phyloP scores from a whole-genome alignment of 1,140 invertebrate genomes.

The Heterodera carotae region DNA sequence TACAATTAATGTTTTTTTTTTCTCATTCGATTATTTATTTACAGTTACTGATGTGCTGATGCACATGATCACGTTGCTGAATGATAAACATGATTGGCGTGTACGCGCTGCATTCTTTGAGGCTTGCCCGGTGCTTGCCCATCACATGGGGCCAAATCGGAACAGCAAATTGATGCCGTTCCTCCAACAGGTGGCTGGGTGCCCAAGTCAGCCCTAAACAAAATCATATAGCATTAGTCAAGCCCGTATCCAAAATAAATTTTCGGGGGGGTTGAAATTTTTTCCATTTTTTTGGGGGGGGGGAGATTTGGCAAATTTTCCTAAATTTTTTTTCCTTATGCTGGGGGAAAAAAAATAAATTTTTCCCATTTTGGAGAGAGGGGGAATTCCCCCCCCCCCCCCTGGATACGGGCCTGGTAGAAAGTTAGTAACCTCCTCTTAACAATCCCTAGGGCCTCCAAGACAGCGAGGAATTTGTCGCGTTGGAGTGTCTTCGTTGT shows the following conservation, averaged over 20 bases:
- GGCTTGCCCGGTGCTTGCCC: constrained; percentile 44
- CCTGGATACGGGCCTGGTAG: no score
- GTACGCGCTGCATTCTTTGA: constrained; percentile 48
- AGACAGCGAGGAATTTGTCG: constrained; percentile 53
- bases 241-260: no score
- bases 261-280: no score
- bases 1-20: not conserved
- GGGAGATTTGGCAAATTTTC: no score
- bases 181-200: constrained; percentile 55
- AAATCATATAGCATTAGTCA: no score
- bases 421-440: not conserved
- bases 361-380: no score
- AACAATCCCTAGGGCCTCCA: constrained; percentile 44
- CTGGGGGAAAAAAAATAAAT: no score
- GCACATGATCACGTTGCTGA: constrained; percentile 55
- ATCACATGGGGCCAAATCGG: constrained; percentile 36
- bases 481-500: constrained; percentile 39
- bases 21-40: not conserved
- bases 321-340: no score
- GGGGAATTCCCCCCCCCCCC: no score
- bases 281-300: no score
- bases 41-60: constrained; percentile 46
- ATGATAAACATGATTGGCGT: constrained; percentile 50
- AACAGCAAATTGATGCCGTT: constrained; percentile 47
- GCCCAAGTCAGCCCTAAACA: no score